Base-by-base conservation (phyloP, 2,888 invertebrate genomes). In the Agriopis marginaria region DNA sequence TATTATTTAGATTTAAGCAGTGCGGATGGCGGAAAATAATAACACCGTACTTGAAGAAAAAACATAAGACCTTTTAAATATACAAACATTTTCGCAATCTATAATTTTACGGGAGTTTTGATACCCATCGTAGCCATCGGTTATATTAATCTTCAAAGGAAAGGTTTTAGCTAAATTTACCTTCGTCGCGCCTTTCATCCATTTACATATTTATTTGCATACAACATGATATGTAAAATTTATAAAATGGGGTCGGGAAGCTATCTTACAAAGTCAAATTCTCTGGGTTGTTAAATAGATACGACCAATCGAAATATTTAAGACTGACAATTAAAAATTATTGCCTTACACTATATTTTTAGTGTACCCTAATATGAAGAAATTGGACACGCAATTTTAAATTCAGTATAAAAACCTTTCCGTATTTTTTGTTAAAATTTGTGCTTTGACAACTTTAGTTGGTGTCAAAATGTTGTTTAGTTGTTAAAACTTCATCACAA, bases 111-210 rank as follows among this genome's bases (percentile, higher is more conserved):
- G 39, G 49, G 66, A 60, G 58, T 60, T 50, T 59, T 51, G n/a
- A 53, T 61, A 70, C 72, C 14, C 40, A 12, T 44, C 56, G 51
- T 66, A 75, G 75, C 79, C 81, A 78, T 82, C 77, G 74, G 75
- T 76, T 78, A 81, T 79, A 82, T 81, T 82, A 85, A 86, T 83
- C 85, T 86, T 85, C 85, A 84, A 86, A 85, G 82, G 82, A 77
- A 81, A 80, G 78, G 79, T 81, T 83, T 82, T 80, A 76, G 75
- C 73, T 74, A 75, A 80, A 74, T 70, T 72, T 71, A 66, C 72
- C 67, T 68, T 70, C 73, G 66, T 66, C 71, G 61, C 65, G 56
- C 71, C 62, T 71, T 72, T 66, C 68, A 70, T 71, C 70, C 66
- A 73, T 75, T 73, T 70, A 70, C 56, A 71, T 65, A 70, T 74